A percentile compares a stretch with the other conserved stretches of the same genome.
Conservation (phyloP, 2,113 vertebrate genomes). For the Barnardius zonarius region DNA sequence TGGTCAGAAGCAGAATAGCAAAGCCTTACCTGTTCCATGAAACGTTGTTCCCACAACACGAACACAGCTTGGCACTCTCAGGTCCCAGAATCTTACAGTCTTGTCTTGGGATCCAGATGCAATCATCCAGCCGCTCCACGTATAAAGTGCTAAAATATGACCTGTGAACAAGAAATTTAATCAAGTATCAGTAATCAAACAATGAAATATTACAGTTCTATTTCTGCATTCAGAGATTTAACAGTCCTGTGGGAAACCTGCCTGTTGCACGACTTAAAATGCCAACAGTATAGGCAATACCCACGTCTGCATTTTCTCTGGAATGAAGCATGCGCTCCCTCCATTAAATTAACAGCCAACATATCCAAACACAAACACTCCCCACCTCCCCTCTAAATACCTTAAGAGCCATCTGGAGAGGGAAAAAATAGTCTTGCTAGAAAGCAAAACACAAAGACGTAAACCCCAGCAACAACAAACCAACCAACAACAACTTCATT, state of each 20-base stretch:
- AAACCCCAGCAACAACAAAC: background rate
- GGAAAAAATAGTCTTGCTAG: background rate
- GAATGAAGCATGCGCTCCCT: background rate
- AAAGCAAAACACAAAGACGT: background rate
- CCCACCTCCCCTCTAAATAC: background rate
- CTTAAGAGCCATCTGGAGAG: background rate
- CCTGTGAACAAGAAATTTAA: conserved; percentile 71
- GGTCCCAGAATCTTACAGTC: conserved; percentile 97
- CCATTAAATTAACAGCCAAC: background rate
- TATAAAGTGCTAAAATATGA: conserved; percentile 97
- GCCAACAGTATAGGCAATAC: background rate
- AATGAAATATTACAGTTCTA: background rate
- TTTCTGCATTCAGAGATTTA: background rate
- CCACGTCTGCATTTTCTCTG: background rate
- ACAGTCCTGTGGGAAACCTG: background rate
- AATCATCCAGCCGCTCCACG: conserved; percentile 99
- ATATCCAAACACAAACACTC: background rate
- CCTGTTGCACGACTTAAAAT: background rate
- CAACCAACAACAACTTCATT: background rate
- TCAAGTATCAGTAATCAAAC: background rate
- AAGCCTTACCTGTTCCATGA: conserved; percentile 88
- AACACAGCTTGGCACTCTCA: conserved; percentile 96
- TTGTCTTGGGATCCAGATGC: conserved; percentile 97
- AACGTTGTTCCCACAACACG: conserved; percentile 96
- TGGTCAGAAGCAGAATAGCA: background rate